phyloP scores from a whole-genome alignment of 2,113 vertebrate species.

The Megalops atlanticus region DNA sequence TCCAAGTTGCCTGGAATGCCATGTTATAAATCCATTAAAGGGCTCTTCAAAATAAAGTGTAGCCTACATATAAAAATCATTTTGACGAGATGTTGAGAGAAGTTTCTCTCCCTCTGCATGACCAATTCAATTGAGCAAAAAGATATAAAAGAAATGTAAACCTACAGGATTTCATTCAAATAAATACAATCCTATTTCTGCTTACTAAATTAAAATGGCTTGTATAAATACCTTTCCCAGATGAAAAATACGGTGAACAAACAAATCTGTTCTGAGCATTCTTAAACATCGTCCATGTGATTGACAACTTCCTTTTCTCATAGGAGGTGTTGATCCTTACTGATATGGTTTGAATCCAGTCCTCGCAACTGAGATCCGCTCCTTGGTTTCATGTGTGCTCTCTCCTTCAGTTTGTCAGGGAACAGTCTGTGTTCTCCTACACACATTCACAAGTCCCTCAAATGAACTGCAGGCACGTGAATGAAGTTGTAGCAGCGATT shows the following conservation, averaged over 20 bases:
- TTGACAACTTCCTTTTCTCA: background rate
- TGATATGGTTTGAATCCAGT: conserved; percentile 1
- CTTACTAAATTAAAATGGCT: background rate
- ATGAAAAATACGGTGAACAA: background rate
- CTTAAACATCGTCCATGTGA: background rate
- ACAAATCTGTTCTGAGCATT: background rate
- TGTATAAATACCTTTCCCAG: background rate
- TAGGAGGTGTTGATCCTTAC: background rate
- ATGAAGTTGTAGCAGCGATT: conserved; percentile 32
- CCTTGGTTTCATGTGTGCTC: background rate
- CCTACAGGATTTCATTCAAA: background rate
- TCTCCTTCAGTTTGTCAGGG: background rate
- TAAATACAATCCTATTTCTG: background rate
- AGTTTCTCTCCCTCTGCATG: background rate
- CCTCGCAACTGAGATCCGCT: background rate
- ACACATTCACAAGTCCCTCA: conserved; percentile 24
- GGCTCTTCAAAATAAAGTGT: no score
- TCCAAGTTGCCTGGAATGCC: conserved; percentile 40
- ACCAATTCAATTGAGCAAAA: background rate
- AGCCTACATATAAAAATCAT: no score
- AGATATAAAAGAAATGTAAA: background rate
- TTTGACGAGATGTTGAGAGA: background rate
- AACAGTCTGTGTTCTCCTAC: background rate
- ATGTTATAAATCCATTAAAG: conserved; percentile 58
- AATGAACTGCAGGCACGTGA: conserved; percentile 48